Evolutionary conservation across 2,888 invertebrate genomes (phyloP).

Genomic region (Drosophila tanythrix): DNA sequence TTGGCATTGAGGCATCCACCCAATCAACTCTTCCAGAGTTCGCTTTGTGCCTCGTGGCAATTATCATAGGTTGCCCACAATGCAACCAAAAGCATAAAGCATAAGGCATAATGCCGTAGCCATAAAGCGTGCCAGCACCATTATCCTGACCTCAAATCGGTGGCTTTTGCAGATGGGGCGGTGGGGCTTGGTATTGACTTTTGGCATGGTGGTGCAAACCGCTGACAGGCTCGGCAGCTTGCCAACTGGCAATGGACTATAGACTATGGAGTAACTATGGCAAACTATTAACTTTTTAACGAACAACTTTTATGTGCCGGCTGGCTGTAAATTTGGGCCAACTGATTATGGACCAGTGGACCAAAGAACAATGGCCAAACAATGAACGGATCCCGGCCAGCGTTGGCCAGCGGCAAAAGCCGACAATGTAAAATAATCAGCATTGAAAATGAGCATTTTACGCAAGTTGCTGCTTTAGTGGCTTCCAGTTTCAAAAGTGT

Average conservation of each 20-base stretch:
- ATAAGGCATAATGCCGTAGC: slow-evolving; percentile 31
- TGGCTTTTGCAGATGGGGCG: not conserved
- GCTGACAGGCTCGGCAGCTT: slow-evolving; percentile 22
- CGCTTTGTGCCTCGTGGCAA: slow-evolving; percentile 39
- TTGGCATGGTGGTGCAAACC: not conserved
- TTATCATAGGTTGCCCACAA: slow-evolving; percentile 65
- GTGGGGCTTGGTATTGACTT: not conserved
- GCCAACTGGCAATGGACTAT: slow-evolving; percentile 29
- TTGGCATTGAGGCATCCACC: not conserved
- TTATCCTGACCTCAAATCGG: slow-evolving; percentile 34
- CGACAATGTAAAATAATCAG: slow-evolving; percentile 46
- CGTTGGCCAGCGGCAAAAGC: slow-evolving; percentile 13
- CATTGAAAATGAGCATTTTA: slow-evolving; percentile 27
- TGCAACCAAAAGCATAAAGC: slow-evolving; percentile 20
- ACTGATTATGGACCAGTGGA: slow-evolving; percentile 38
- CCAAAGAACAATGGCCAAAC: slow-evolving; percentile 44
- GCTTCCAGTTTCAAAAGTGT: slow-evolving; percentile 7
- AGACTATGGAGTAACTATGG: slow-evolving; percentile 36
- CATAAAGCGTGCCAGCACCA: slow-evolving; percentile 27
- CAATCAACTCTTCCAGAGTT: slow-evolving; percentile 5
- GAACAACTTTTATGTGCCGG: slow-evolving; percentile 56
- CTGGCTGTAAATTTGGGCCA: slow-evolving; percentile 38
- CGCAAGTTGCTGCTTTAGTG: slow-evolving; percentile 35
- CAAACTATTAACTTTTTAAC: slow-evolving; percentile 70
- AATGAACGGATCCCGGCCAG: slow-evolving; percentile 30